Base-by-base conservation (phyloP, 2,113 vertebrate species). In the Pachycephala philippinensis region DNA sequence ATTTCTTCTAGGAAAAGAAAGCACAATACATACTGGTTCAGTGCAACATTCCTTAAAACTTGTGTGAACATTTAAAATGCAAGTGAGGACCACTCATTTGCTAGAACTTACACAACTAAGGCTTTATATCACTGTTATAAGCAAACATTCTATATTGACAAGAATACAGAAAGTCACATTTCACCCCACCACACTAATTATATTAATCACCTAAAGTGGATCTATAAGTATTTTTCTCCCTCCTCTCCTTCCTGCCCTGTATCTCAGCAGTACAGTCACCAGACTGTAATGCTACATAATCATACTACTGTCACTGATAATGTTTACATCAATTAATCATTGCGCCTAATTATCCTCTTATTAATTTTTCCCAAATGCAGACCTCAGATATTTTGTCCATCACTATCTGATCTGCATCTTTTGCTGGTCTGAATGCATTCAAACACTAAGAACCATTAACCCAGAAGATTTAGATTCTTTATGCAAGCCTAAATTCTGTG, bases 401-500 rank as follows among this genome's bases (percentile, higher is more conserved):
- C 71, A 95, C 57, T 86, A 53, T 23, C 37, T 77, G 17, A 93
- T 57, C 79, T 49, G 37, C 15, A 44, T 54, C 18, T 88, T 59
- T 54, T 57, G 12, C 10, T 10, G 35, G 45, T 30, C 21, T 22
- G 37, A 42, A 16, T 30, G 27, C 91, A 97, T 95, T 96, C 97
- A 96, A 97, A 85, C 70, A 87, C 60, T 68, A 72, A 60, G 71
- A 97, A 93, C 53, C 70, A 91, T 7, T 97, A 93, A 95, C 88
- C 49, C 89, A 89, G 70, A 86, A 93, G 83, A 84, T 81, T 95
- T 95, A 66, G 66, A 90, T 94, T 92, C 92, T 86, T 96, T 90
- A 95, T 89, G 76, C 85, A 97, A 97, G 90, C 82, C 95, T n/a
- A 97, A 91, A 82, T 97, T 95, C 93, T 87, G 76, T 90, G 35